phyloP scores from a whole-genome alignment of 2,113 vertebrate species.

The Triplophysa rosa region DNA sequence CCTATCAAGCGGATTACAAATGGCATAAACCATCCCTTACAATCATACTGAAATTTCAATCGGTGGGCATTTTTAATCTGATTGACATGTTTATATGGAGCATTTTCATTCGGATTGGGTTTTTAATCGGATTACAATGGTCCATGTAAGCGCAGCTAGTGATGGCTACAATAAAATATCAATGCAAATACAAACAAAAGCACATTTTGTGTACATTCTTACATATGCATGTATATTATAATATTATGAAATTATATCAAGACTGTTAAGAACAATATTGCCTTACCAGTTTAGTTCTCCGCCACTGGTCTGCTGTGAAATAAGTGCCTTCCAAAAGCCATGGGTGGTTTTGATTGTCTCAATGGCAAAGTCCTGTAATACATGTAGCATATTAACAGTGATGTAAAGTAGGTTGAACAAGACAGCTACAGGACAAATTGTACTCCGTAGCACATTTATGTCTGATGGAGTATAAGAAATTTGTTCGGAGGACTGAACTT shows the following conservation, averaged over 20 bases:
- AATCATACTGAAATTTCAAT: too few species aligned
- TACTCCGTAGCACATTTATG: too few species aligned
- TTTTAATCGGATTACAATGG: too few species aligned
- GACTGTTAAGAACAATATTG: conserved; percentile 1
- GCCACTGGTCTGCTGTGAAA: conserved; percentile 61
- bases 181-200: background rate
- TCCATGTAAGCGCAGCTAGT: too few species aligned
- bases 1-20: too few species aligned
- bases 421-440: too few species aligned
- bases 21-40: too few species aligned
- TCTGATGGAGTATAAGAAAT: background rate
- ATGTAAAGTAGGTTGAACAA: background rate
- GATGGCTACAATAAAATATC: conserved; percentile 2
- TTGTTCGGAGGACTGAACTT: background rate
- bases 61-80: too few species aligned
- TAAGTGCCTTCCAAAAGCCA: conserved; percentile 74
- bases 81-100: too few species aligned
- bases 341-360: conserved; percentile 74
- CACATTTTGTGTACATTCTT: background rate
- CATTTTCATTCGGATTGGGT: too few species aligned
- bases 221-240: background rate
- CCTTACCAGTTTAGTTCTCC: conserved; percentile 74
- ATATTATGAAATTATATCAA: background rate
- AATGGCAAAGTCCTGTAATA: conserved; percentile 74
- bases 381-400: background rate